Base-by-base conservation (phyloP, 2,797 vertebrate species). In the Dipus sagitta region DNA sequence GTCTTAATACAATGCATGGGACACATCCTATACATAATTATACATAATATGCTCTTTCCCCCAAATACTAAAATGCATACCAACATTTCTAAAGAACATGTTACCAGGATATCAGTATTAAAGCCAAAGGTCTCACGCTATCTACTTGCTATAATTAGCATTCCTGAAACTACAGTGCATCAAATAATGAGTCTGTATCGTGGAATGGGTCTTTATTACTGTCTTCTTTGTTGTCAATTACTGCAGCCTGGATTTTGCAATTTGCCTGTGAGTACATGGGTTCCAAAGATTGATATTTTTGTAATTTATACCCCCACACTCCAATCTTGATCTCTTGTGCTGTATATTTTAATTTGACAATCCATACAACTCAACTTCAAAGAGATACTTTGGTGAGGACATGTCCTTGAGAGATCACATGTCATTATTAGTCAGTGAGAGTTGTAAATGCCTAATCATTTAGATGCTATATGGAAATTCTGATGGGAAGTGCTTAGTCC, bases 21-120 rank as follows among this genome's bases (percentile, higher is more conserved):
- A 71, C 84, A 85, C 93, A 4, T 80, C 17, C 15, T 67, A 38
- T 38, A 38, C 38, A 38, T 38, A 38, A 38, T 79, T 77, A 78
- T 6, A 84, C 1, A 70, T 83, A 54, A 34, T n/a, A 74, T 28
- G 1, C 10, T 78, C 34, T 38, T 64, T 21, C 3, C 18, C 0
- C 38, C 52, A 81, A 88, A 67, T 71, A 2, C 24, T 88, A 68
- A 4, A 86, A 32, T 28, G 71, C 1, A 1, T 47, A 17, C 34
- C 13, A 75, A 20, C 84, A 38, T 65, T 58, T 79, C 23, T 68
- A 70, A 78, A 38, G 7, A 84, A 87, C 94, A 64, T 74, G 20
- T 75, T 86, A 70, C 3, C 21, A 79, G 34, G 85, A 90, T 52
- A 4, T 87, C 71, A 81, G 67, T 26, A 65, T 47, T 13, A 34